phyloP scores from a whole-genome alignment of 1,140 invertebrate species.

The Drosophila littoralis region DNA sequence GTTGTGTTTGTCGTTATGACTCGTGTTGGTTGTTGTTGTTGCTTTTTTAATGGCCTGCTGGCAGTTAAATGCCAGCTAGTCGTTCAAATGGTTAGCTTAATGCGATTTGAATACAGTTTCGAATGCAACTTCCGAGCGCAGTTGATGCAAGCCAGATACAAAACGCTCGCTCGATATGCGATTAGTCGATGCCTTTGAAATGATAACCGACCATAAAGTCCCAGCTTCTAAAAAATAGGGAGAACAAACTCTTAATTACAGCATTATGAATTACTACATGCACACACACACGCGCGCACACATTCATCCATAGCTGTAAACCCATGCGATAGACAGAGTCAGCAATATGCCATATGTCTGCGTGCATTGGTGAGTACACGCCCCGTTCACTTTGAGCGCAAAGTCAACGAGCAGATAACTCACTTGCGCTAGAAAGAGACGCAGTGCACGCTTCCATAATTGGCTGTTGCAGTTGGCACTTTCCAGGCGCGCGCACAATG shows the following conservation, averaged over 20 bases:
- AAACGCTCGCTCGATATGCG: slow-evolving; percentile 28
- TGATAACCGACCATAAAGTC: slow-evolving; percentile 50
- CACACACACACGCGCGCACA: slow-evolving; percentile 34
- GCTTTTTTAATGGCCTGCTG: slow-evolving; percentile 35
- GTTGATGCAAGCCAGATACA: slow-evolving; percentile 28
- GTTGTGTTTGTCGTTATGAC: slow-evolving; percentile 1
- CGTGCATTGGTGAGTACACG: slow-evolving; percentile 43
- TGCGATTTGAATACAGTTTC: slow-evolving; percentile 34
- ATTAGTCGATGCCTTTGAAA: slow-evolving; percentile 48
- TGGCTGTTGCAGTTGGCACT: slow-evolving; percentile 37
- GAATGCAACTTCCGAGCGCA: slow-evolving; percentile 38
- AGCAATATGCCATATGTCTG: slow-evolving; percentile 32
- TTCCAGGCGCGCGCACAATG: slow-evolving; percentile 55
- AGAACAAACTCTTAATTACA: slow-evolving; percentile 71
- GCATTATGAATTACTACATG: slow-evolving; percentile 72
- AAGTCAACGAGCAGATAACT: slow-evolving; percentile 13
- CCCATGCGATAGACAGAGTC: slow-evolving; percentile 45
- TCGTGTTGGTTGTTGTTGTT: background rate
- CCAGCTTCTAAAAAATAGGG: slow-evolving; percentile 42
- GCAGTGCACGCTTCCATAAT: slow-evolving; percentile 56
- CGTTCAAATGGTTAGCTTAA: slow-evolving; percentile 46
- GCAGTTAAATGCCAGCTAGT: slow-evolving; percentile 12
- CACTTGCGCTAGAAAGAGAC: slow-evolving; percentile 47
- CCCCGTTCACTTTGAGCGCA: slow-evolving; percentile 58
- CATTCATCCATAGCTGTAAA: too few relatives aligned